Percentiles rank a stretch among this genome's conserved stretches.
These are phyloP conservation scores for Dione juno DNA, from an alignment of 2,888 invertebrate genomes.

Conservation along the genomic window DNA sequence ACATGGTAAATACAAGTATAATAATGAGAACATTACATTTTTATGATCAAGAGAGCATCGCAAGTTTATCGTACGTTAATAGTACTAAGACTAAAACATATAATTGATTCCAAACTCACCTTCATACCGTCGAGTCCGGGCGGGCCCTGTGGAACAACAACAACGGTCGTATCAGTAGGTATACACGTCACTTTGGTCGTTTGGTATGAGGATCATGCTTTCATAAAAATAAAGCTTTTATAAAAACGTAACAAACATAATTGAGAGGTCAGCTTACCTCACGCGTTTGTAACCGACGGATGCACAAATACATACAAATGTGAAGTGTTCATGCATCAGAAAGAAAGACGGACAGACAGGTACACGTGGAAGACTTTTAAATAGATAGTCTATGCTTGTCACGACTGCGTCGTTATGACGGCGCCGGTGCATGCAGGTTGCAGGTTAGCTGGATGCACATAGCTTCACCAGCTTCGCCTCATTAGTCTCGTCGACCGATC, in stretches of 20 bases:
- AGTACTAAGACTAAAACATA: not conserved
- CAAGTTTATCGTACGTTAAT: not conserved
- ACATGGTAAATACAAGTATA: not conserved
- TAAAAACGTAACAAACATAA: conserved; percentile 12
- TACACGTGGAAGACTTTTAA: not conserved
- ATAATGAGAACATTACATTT: not conserved
- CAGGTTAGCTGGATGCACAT: not conserved
- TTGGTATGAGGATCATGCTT: not conserved
- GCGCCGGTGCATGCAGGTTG: conserved; percentile 5
- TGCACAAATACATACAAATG: conserved; percentile 9
- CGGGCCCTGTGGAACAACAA: conserved; percentile 91
- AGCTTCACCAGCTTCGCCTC: not conserved
- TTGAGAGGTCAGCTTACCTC: conserved; percentile 29
- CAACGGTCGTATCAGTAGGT: conserved; percentile 67
- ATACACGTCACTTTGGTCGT: not conserved
- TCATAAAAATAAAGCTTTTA: not conserved
- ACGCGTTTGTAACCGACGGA: conserved; percentile 5
- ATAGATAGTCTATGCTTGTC: not conserved
- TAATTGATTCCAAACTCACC: conserved; percentile 83
- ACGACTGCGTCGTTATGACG: too few species aligned
- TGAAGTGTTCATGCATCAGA: conserved; percentile 27
- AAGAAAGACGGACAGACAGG: not conserved
- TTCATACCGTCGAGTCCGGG: conserved; percentile 98
- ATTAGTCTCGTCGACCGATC: not conserved
- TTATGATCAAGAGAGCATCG: not conserved